Percentiles rank a stretch among this genome's conserved stretches.
phyloP scores from a whole-genome alignment of 2,888 invertebrate species.

The Conops quadrifasciatus region DNA sequence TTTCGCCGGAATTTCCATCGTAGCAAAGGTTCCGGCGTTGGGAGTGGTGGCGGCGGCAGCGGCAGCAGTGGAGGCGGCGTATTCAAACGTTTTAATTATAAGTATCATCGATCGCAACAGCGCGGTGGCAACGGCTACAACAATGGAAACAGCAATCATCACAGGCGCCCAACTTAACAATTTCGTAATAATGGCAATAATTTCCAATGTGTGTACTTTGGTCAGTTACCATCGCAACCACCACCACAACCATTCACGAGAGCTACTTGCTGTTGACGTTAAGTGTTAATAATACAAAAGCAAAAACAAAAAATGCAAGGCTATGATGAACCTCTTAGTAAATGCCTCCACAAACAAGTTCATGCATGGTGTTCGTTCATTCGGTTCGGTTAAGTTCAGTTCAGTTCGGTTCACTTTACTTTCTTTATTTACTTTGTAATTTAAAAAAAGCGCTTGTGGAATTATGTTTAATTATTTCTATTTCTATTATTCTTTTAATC shows the following conservation, averaged over 20 bases:
- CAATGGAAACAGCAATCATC: conserved; percentile 47
- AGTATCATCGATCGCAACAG: conserved; percentile 42
- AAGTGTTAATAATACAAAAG: conserved; percentile 5
- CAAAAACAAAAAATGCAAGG: too few relatives aligned
- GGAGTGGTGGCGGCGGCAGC: neutral
- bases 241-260: conserved; percentile 14
- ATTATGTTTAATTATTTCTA: neutral
- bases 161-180: conserved; percentile 47
- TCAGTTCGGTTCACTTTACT: conserved; percentile 16
- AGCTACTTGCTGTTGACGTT: conserved; percentile 10
- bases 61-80: neutral
- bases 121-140: conserved; percentile 43
- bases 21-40: conserved; percentile 45
- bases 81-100: conserved; percentile 57
- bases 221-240: neutral
- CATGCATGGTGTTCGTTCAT: too few relatives aligned
- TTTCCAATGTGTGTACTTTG: too few relatives aligned
- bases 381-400: neutral
- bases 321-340: neutral
- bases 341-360: neutral
- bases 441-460: conserved; percentile 11
- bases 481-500: neutral
- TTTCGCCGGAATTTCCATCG: conserved; percentile 56
- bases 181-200: conserved; percentile 36
- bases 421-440: too few relatives aligned